Conservation (phyloP, 2,888 invertebrate genomes). For the Cerastis rubricosa region DNA sequence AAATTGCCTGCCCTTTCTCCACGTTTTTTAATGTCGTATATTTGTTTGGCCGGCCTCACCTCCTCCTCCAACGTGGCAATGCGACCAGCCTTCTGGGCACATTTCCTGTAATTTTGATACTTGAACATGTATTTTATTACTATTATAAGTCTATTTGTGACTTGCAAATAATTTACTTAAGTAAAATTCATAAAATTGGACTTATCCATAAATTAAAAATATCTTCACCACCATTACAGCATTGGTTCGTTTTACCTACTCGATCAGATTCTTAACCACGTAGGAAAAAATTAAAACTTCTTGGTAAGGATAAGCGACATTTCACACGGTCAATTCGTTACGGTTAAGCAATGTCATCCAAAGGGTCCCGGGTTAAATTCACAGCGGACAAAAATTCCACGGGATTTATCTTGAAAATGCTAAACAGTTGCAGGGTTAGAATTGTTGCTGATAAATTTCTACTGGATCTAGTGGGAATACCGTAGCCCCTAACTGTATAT, state of each 20-base stretch:
- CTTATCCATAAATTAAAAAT: no score
- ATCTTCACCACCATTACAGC: not conserved
- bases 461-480: constrained; percentile 37
- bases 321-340: not conserved
- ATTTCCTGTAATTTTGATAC: no score
- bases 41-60: no score
- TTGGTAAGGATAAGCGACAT: not conserved
- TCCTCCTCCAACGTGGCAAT: no score
- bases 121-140: no score
- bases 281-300: not conserved
- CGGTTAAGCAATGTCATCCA: not conserved
- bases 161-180: no score
- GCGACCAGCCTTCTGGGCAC: no score
- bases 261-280: not conserved
- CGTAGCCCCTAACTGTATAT: constrained; percentile 44
- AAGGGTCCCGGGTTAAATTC: not conserved
- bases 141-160: no score
- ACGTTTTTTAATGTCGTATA: no score
- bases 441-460: constrained; percentile 31
- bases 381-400: not conserved
- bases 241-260: not conserved
- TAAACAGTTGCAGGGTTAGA: constrained; percentile 17
- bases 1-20: no score
- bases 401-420: constrained; percentile 7
- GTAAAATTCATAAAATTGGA: no score